These are phyloP conservation scores for Teleogryllus oceanicus DNA, from an alignment of 2,888 invertebrate species.

Conservation along the genomic window DNA sequence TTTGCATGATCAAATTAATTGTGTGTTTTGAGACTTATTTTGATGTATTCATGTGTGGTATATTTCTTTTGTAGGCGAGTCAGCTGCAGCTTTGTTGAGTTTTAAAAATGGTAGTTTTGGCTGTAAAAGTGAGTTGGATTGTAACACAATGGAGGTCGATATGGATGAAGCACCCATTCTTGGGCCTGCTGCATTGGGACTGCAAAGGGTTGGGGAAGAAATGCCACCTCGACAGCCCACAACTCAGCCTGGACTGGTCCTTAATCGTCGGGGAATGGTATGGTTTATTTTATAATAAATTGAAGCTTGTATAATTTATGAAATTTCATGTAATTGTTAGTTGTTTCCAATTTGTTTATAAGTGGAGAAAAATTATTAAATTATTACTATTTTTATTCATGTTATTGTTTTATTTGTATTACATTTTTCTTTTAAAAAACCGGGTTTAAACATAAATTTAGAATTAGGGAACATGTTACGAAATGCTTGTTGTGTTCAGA, in stretches of 20 bases:
- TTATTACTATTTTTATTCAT: too few relatives aligned
- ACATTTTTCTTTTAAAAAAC: too few relatives aligned
- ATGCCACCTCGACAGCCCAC: constrained; percentile 66
- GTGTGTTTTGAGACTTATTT: too few relatives aligned
- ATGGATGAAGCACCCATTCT: constrained; percentile 67
- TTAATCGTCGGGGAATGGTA: constrained; percentile 79
- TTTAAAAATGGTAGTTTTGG: constrained; percentile 54
- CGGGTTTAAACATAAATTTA: too few relatives aligned
- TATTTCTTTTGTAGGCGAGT: constrained; percentile 50
- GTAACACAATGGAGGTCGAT: constrained; percentile 46
- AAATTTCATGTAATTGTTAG: not conserved
- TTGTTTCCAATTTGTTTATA: too few relatives aligned
- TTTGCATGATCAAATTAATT: too few relatives aligned
- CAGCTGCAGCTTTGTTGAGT: constrained; percentile 54
- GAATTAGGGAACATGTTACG: too few relatives aligned
- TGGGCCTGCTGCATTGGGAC: constrained; percentile 74
- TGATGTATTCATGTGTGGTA: too few relatives aligned
- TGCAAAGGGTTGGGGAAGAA: constrained; percentile 75
- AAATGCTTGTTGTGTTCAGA: too few relatives aligned
- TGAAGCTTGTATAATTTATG: constrained; percentile 10
- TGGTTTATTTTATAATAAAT: constrained; percentile 28
- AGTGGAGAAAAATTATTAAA: too few relatives aligned
- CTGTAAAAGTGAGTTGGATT: constrained; percentile 36
- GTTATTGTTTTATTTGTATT: too few relatives aligned
- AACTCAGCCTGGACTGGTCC: constrained; percentile 69